Evolutionary conservation across 2,113 vertebrate species (phyloP).

Genomic region (Passer montanus): DNA sequence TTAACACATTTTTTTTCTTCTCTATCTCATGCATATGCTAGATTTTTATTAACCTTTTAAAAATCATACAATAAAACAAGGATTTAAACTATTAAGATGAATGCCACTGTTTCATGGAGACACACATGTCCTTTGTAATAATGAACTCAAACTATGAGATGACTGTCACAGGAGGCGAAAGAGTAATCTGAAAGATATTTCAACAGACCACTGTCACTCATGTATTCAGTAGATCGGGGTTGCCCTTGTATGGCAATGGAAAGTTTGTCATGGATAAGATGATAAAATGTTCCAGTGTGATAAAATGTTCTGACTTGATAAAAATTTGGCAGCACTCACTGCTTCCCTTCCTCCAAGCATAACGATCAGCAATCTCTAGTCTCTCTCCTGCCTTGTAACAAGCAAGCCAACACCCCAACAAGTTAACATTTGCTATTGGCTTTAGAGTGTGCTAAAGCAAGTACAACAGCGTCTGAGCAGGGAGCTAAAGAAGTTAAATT

Average conservation of each 20-base stretch:
- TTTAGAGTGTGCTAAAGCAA: neutral
- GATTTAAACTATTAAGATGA: neutral
- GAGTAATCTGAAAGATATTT: neutral
- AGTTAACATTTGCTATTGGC: neutral
- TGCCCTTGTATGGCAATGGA: neutral
- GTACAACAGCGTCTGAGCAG: neutral
- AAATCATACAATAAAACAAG: neutral
- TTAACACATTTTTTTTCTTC: neutral
- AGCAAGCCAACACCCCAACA: neutral
- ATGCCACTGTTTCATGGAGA: neutral
- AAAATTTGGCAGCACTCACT: neutral
- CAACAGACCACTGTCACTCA: neutral
- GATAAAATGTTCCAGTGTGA: neutral
- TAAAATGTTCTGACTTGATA: neutral
- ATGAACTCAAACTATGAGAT: neutral
- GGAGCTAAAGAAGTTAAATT: neutral
- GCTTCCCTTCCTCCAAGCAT: neutral
- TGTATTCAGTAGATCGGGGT: neutral
- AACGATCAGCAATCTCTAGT: neutral
- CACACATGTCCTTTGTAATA: neutral
- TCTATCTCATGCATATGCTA: neutral
- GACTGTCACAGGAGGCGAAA: neutral
- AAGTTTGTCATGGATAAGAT: neutral
- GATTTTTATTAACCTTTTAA: neutral
- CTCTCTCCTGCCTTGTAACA: neutral